phyloP scores from a whole-genome alignment of 1,140 invertebrate species.

The Helicoverpa armigera region DNA sequence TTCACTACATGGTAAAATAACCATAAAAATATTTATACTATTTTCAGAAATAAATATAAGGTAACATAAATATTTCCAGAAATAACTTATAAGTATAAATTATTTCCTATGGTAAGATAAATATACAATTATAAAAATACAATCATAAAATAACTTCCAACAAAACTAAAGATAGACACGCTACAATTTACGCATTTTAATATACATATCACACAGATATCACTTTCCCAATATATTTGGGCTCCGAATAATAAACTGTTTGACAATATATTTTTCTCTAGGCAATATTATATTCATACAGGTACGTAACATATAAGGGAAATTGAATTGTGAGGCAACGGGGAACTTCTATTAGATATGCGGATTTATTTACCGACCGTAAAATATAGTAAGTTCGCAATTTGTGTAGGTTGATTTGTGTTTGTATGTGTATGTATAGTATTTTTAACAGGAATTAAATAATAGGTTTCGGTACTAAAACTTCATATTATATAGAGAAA shows the following conservation, averaged over 20 bases:
- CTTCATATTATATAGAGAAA: no score
- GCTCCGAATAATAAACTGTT: not conserved
- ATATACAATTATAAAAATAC: no score
- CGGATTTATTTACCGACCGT: not conserved
- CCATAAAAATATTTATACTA: no score
- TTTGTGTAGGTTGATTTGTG: not conserved
- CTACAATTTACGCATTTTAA: not conserved
- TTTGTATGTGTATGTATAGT: not conserved
- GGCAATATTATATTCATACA: not conserved
- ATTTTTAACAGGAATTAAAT: no score
- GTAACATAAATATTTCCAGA: no score
- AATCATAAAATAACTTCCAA: no score
- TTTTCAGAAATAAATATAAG: no score
- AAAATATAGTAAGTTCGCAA: not conserved
- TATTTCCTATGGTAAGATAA: no score
- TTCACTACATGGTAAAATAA: no score
- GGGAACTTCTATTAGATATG: not conserved
- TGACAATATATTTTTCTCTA: slow-evolving; percentile 1
- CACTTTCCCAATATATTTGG: not conserved
- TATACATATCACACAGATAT: not conserved
- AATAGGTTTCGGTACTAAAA: no score
- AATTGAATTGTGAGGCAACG: slow-evolving; percentile 23
- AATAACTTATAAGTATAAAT: no score
- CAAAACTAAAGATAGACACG: no score
- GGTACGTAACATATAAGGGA: not conserved